These are phyloP conservation scores for Penaeus vannamei DNA, from an alignment of 1,140 invertebrate species.

Conservation along the genomic window DNA sequence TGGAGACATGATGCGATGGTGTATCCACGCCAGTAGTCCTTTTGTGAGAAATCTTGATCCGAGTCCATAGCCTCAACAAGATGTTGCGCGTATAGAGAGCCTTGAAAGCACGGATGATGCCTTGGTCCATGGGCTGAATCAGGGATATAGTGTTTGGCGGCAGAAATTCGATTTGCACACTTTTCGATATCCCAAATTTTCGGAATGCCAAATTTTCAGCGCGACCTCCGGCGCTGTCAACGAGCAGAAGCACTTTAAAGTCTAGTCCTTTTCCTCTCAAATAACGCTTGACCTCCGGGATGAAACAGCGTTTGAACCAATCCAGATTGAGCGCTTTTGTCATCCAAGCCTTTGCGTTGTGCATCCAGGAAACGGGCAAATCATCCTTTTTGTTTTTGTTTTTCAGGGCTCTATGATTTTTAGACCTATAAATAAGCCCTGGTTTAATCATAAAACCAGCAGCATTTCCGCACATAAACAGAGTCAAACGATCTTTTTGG, in stretches of 20 bases:
- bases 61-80: not conserved
- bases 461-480: not conserved
- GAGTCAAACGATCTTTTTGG: no score
- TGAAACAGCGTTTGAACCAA: conserved; percentile 6
- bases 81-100: not conserved
- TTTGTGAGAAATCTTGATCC: not conserved
- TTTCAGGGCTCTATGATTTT: not conserved
- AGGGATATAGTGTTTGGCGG: not conserved
- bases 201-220: not conserved
- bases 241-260: not conserved
- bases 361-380: no score
- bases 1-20: not conserved
- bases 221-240: not conserved
- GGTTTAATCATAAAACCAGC: not conserved
- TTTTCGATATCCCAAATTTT: no score
- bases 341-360: not conserved
- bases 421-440: conserved; percentile 31
- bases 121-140: conserved; percentile 8
- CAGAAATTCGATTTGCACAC: not conserved
- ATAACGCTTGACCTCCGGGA: not conserved
- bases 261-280: not conserved
- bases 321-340: not conserved
- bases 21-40: not conserved
- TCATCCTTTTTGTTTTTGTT: no score
- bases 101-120: not conserved